Conservation (phyloP, 2,113 vertebrate genomes). For the Lophius piscatorius region DNA sequence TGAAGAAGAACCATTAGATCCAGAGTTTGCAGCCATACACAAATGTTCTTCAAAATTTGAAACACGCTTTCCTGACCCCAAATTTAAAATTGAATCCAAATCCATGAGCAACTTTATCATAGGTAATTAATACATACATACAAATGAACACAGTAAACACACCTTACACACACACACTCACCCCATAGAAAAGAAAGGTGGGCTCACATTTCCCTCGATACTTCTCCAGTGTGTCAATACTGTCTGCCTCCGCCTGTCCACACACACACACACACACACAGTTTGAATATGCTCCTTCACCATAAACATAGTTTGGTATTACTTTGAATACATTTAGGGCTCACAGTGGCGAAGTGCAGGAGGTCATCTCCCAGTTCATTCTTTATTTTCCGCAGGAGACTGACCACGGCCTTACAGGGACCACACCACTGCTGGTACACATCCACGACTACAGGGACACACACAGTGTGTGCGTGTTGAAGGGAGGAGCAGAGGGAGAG, state of each 20-base stretch:
- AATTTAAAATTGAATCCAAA: too few species aligned
- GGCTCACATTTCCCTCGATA: conserved; percentile 92
- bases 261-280: conserved; percentile 29
- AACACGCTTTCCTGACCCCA: too few species aligned
- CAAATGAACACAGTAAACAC: background rate
- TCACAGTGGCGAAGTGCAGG: conserved; percentile 92
- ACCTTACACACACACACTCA: conserved; percentile 72
- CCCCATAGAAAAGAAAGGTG: conserved; percentile 91
- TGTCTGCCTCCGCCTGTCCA: conserved; percentile 89
- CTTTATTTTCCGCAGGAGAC: conserved; percentile 91
- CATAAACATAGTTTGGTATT: too few species aligned
- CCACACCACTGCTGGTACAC: conserved; percentile 94
- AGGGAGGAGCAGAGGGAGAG: background rate
- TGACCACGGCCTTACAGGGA: conserved; percentile 89
- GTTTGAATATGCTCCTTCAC: too few species aligned
- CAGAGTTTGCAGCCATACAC: too few species aligned
- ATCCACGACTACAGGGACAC: conserved; percentile 84
- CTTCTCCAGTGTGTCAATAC: conserved; percentile 85
- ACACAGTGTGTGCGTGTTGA: background rate
- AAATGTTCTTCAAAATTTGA: too few species aligned
- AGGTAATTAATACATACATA: too few species aligned
- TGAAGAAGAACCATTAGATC: too few species aligned
- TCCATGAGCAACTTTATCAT: too few species aligned
- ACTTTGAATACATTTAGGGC: conserved; percentile 24
- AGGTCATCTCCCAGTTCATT: conserved; percentile 85